Percentiles rank a stretch among this genome's conserved stretches.
phyloP scores from a whole-genome alignment of 2,113 vertebrate species.

The Etheostoma cragini region DNA sequence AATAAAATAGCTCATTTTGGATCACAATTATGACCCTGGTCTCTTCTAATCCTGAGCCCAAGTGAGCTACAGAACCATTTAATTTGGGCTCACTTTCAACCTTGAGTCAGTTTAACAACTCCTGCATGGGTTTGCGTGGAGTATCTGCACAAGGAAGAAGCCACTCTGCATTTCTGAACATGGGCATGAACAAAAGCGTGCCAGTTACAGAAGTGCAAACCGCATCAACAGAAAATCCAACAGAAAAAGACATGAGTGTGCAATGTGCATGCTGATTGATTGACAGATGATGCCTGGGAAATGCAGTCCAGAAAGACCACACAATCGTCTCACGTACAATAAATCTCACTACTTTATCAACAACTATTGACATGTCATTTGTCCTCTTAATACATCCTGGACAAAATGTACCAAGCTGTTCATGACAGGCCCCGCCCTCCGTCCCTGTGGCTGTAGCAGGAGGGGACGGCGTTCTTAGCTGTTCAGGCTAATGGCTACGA shows the following conservation, averaged over 20 bases:
- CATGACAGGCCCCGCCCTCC: conserved; percentile 24
- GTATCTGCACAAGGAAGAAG: background rate
- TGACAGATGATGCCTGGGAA: conserved; percentile 2
- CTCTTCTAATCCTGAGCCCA: background rate
- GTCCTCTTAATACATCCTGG: conserved; percentile 15
- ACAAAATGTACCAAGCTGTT: conserved; percentile 34
- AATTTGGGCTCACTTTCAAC: background rate
- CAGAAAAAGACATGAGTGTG: background rate
- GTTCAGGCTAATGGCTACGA: conserved; percentile 78
- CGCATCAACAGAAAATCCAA: background rate
- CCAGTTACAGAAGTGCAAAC: background rate
- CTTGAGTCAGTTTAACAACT: background rate
- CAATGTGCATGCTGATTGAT: background rate
- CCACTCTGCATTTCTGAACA: background rate
- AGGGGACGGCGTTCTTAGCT: conserved; percentile 80
- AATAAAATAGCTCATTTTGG: background rate
- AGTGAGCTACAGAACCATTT: background rate
- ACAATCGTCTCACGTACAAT: background rate
- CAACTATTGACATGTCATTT: conserved; percentile 11
- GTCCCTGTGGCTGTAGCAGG: conserved; percentile 32
- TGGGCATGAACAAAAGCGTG: background rate
- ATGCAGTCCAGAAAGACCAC: background rate
- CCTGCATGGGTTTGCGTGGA: background rate
- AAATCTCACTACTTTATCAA: background rate
- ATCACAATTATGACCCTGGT: background rate